These are phyloP conservation scores for Diplodus puntazzo DNA, from an alignment of 2,797 vertebrate species.

Conservation along the genomic window DNA sequence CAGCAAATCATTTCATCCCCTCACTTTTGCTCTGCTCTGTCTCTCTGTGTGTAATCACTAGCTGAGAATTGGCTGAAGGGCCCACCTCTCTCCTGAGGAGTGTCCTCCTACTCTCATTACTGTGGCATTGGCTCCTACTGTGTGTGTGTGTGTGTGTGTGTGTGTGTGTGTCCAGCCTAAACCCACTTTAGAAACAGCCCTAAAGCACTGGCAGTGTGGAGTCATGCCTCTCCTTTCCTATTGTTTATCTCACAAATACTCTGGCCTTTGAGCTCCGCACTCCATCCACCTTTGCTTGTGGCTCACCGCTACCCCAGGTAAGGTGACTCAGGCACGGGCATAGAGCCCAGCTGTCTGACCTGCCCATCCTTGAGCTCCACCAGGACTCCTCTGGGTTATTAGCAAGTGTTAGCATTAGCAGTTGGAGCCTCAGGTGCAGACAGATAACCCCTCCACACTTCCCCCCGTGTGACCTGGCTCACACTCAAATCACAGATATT, in stretches of 20 bases:
- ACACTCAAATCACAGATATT: slow-evolving; percentile 47
- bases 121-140: slow-evolving; percentile 49
- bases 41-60: slow-evolving; percentile 67
- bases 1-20: slow-evolving; percentile 51
- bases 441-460: background rate
- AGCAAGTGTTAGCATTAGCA: slow-evolving; percentile 68
- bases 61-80: slow-evolving; percentile 76
- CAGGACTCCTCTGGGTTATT: slow-evolving; percentile 60
- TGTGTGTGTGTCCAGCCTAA: slow-evolving; percentile 36
- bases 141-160: slow-evolving; percentile 26
- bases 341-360: slow-evolving; percentile 64
- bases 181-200: slow-evolving; percentile 59
- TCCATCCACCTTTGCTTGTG: slow-evolving; percentile 55
- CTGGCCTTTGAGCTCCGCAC: slow-evolving; percentile 50
- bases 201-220: slow-evolving; percentile 48
- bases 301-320: slow-evolving; percentile 46
- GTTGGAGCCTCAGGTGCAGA: slow-evolving; percentile 59
- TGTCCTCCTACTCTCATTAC: slow-evolving; percentile 83
- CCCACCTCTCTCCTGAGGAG: slow-evolving; percentile 75
- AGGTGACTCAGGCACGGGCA: slow-evolving; percentile 67
- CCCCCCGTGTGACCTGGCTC: slow-evolving; percentile 38
- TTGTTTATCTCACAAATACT: slow-evolving; percentile 58
- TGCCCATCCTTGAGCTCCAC: slow-evolving; percentile 70
- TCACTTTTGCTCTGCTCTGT: slow-evolving; percentile 53
- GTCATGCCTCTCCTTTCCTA: slow-evolving; percentile 50